Conservation (phyloP, 1,140 invertebrate species). For the Heliconius melpomene region DNA sequence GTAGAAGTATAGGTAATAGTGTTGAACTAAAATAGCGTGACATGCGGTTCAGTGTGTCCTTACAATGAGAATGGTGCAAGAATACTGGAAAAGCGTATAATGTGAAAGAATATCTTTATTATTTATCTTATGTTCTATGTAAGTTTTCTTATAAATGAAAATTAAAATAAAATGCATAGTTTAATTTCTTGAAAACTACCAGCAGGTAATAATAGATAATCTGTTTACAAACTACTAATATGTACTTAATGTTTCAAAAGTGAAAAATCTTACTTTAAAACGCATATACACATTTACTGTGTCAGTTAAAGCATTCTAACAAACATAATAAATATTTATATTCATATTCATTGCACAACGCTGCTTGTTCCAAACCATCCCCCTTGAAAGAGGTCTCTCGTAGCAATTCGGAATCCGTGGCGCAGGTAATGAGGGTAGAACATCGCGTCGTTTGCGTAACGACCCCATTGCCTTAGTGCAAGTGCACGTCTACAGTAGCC, state of each 20-base stretch:
- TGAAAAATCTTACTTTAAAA: background rate
- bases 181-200: no score
- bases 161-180: no score
- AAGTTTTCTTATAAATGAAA: no score
- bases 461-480: conserved; percentile 14
- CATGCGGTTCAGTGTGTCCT: background rate
- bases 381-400: conserved; percentile 11
- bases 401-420: conserved; percentile 30
- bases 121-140: no score
- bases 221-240: no score
- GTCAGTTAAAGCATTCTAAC: background rate
- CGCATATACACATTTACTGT: background rate
- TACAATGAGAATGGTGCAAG: background rate
- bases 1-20: background rate
- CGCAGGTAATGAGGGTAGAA: conserved; percentile 30
- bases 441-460: conserved; percentile 28
- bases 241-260: no score
- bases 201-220: no score
- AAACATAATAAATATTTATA: conserved; percentile 9
- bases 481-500: background rate
- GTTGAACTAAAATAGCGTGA: background rate
- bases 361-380: conserved; percentile 12
- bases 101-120: no score
- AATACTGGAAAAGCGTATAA: background rate
- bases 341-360: background rate